These are phyloP conservation scores for Acanthornis magna DNA, from an alignment of 2,797 vertebrate species.

Conservation along the genomic window DNA sequence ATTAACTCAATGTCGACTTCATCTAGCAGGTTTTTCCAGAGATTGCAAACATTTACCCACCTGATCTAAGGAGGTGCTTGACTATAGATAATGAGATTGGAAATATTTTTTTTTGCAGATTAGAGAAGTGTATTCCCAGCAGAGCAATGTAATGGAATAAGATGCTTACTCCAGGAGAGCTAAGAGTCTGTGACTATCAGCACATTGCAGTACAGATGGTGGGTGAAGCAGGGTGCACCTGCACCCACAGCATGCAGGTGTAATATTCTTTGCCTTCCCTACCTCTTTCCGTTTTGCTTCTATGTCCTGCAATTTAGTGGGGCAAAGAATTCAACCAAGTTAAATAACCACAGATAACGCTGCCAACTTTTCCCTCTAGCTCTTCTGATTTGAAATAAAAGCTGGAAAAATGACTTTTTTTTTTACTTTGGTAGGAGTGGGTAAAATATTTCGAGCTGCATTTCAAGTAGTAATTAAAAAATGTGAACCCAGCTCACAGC, in stretches of 20 bases:
- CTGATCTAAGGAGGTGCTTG: neutral
- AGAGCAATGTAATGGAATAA: neutral
- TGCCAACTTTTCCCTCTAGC: neutral
- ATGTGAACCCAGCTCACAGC: neutral
- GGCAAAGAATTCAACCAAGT: neutral
- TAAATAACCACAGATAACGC: neutral
- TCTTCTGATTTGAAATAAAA: neutral
- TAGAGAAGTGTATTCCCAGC: neutral
- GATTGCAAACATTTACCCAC: neutral
- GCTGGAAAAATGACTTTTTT: neutral
- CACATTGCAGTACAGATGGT: neutral
- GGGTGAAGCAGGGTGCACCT: neutral
- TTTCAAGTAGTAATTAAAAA: neutral
- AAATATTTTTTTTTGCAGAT: neutral
- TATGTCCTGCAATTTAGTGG: neutral
- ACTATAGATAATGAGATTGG: neutral
- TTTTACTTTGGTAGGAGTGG: no score
- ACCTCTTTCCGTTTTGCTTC: neutral
- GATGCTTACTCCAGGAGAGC: neutral
- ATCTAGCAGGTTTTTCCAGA: neutral
- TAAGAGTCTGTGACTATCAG: neutral
- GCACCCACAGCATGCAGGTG: neutral
- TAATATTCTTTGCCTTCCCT: neutral
- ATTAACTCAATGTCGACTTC: neutral
- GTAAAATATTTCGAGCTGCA: neutral